Evolutionary conservation across 2,113 vertebrate genomes (phyloP).

Genomic region (Sinocyclocheilus maitianheensis): DNA sequence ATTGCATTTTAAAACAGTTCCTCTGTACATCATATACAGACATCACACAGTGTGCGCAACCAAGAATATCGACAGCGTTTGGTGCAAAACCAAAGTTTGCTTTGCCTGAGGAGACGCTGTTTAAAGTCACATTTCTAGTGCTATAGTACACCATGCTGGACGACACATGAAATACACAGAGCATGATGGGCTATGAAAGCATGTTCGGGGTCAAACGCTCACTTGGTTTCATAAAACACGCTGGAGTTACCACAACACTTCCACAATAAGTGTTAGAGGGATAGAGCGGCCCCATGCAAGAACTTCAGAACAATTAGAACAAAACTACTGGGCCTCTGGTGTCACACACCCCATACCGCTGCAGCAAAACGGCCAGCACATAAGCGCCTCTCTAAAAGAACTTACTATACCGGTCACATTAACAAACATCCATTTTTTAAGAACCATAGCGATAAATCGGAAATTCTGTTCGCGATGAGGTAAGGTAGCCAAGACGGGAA

Average conservation of each 20-base stretch:
- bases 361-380: constrained; percentile 32
- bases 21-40: constrained; percentile 89
- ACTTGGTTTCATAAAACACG: constrained; percentile 38
- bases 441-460: constrained; percentile 6
- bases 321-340: constrained; percentile 37
- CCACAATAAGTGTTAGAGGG: constrained; percentile 30
- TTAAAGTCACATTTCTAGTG: constrained; percentile 56
- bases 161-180: constrained; percentile 46
- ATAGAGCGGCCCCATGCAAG: constrained; percentile 45
- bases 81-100: constrained; percentile 35
- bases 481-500: constrained; percentile 12
- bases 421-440: constrained; percentile 37
- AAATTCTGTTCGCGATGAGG: constrained; percentile 6
- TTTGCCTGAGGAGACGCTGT: constrained; percentile 54
- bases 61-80: constrained; percentile 44
- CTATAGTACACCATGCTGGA: constrained; percentile 60
- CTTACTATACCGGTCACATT: constrained; percentile 25
- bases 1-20: constrained; percentile 76
- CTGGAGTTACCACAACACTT: constrained; percentile 45
- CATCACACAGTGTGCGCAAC: constrained; percentile 66
- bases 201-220: constrained; percentile 31
- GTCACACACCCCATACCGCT: constrained; percentile 18
- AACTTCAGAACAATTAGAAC: constrained; percentile 39
- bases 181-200: constrained; percentile 15
- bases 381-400: not conserved